Conservation (phyloP, 1,140 invertebrate species). For the Chionoecetes opilio region DNA sequence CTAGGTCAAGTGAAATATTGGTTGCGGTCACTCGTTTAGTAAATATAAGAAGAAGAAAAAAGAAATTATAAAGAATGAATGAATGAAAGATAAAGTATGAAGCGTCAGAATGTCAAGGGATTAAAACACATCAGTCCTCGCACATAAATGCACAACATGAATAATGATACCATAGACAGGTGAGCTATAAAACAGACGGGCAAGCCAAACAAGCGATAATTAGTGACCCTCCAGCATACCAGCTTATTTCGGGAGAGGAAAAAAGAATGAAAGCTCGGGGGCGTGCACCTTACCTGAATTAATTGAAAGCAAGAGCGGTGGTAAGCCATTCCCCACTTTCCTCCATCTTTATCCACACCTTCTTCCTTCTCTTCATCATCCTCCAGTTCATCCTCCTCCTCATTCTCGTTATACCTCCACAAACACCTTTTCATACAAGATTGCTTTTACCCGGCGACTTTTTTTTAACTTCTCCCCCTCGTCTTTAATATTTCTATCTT, state of each 20-base stretch:
- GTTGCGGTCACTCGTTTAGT: not conserved
- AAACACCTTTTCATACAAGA: no score
- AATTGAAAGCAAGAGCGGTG: not conserved
- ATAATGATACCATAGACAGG: not conserved
- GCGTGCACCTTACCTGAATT: not conserved
- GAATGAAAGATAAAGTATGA: no score
- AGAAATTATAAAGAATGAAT: not conserved
- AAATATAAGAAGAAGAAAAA: not conserved
- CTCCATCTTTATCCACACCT: not conserved
- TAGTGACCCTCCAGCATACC: not conserved
- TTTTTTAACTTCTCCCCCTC: no score
- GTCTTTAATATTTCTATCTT: no score
- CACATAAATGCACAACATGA: not conserved
- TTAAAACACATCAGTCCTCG: no score
- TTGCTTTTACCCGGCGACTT: no score
- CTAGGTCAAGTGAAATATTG: no score
- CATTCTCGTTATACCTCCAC: no score
- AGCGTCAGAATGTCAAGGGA: no score
- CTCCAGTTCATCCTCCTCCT: no score
- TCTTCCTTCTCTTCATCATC: not conserved
- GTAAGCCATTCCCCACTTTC: not conserved
- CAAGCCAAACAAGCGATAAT: not conserved
- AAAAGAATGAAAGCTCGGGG: not conserved
- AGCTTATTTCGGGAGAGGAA: not conserved
- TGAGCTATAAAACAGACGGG: not conserved